phyloP scores from a whole-genome alignment of 1,140 invertebrate species.

The Helicoverpa armigera region DNA sequence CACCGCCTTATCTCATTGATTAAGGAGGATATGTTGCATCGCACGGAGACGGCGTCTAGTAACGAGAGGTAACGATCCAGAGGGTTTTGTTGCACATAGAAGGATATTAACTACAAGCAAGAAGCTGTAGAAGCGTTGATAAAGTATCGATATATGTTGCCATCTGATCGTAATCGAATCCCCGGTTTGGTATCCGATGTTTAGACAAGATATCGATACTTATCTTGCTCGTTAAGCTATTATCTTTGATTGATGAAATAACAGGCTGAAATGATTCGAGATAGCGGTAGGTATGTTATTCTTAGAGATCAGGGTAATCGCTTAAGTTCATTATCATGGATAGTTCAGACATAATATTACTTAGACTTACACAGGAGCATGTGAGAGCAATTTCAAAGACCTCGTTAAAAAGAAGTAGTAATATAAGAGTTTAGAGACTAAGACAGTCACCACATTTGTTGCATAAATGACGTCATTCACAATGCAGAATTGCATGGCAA shows the following conservation, averaged over 20 bases:
- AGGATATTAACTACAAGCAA: neutral
- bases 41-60: neutral
- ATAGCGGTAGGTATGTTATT: too few species aligned
- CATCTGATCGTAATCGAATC: neutral
- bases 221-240: neutral
- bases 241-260: too few species aligned
- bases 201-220: neutral
- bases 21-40: conserved; percentile 44
- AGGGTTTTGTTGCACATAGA: neutral
- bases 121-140: too few species aligned
- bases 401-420: neutral
- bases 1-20: conserved; percentile 54
- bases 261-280: too few species aligned
- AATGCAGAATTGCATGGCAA: too few species aligned
- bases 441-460: too few species aligned
- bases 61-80: neutral
- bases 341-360: too few species aligned
- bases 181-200: neutral
- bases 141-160: neutral
- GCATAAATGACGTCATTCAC: too few species aligned
- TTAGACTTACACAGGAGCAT: too few species aligned
- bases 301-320: too few species aligned
- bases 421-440: too few species aligned
- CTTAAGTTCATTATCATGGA: too few species aligned
- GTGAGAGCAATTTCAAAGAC: neutral